Base-by-base conservation (phyloP, 2,797 vertebrate species). In the Harpagifer antarcticus region DNA sequence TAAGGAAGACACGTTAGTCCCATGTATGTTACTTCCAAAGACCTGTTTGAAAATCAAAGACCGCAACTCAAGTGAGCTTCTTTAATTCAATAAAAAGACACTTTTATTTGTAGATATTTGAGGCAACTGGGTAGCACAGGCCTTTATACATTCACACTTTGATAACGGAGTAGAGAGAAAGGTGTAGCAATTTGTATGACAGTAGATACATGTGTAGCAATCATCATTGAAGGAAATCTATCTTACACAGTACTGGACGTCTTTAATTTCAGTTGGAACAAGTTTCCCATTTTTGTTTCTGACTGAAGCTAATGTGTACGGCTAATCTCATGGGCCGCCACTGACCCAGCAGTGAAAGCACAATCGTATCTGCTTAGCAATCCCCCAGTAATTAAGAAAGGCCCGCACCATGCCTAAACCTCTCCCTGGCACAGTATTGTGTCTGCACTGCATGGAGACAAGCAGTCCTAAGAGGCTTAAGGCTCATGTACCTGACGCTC, bases 351-450 rank as follows among this genome's bases (percentile, higher is more conserved):
- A 85, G 88, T 70, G 78, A 85, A 81, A 86, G 86, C 80, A 82
- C 75, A 86, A 91, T 91, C 76, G 65, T 92, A 95, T 94, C 93
- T 92, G 81, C 84, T 90, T 78, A 83, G 78, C 88, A 88, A 92
- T 93, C 90, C 85, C 71, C 49, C 72, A 87, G 84, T 94, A 93
- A 95, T 94, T 96, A 94, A 94, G 84, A 86, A 92, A 93, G 92
- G 90, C 90, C 91, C 82, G 61, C 88, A 94, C 88, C 93, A 90
- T 94, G 92, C 81, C 94, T 93, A 94, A 95, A 95, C 91, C 92
- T 89, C 86, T 92, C 79, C 83, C 90, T 87, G 82, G 88, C 90
- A 88, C 85, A 81, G 84, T 92, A 90, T 93, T 91, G 86, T 91
- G 89, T 93, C 91, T 91, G 91, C 83, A 62, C 86, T 89, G 91